phyloP scores from a whole-genome alignment of 2,888 invertebrate species.

The Diloba caeruleocephala region DNA sequence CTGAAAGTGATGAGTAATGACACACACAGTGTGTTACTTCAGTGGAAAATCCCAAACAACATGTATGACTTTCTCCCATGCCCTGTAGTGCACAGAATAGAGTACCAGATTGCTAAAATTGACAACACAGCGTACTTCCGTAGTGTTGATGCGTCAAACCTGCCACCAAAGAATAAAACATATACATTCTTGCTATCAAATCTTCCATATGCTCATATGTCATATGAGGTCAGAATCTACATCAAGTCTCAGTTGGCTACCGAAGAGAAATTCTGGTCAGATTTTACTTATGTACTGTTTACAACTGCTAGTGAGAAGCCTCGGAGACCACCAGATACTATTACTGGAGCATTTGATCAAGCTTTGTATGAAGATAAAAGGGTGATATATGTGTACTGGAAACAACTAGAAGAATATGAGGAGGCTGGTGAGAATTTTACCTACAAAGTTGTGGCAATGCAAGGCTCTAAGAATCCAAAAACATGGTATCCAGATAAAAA shows the following conservation, averaged over 20 bases:
- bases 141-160: slow-evolving; percentile 73
- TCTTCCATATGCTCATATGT: slow-evolving; percentile 91
- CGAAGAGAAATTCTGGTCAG: slow-evolving; percentile 92
- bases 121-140: slow-evolving; percentile 78
- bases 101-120: slow-evolving; percentile 84
- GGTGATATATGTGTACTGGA: slow-evolving; percentile 94
- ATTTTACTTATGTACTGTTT: slow-evolving; percentile 89
- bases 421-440: slow-evolving; percentile 93
- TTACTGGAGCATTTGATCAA: slow-evolving; percentile 93
- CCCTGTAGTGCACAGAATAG: slow-evolving; percentile 79
- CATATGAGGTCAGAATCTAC: slow-evolving; percentile 92
- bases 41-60: slow-evolving; percentile 77
- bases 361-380: slow-evolving; percentile 85
- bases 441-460: slow-evolving; percentile 89
- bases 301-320: slow-evolving; percentile 90
- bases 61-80: slow-evolving; percentile 72
- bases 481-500: slow-evolving; percentile 83
- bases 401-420: slow-evolving; percentile 91
- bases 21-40: slow-evolving; percentile 76
- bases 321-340: slow-evolving; percentile 91
- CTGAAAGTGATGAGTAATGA: slow-evolving; percentile 67
- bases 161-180: slow-evolving; percentile 74
- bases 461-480: slow-evolving; percentile 69
- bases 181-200: slow-evolving; percentile 84
- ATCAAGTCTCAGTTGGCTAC: slow-evolving; percentile 89